Percentiles rank a stretch among this genome's conserved stretches.
Conservation (phyloP, 2,888 invertebrate genomes). For the Mylabris sibirica region DNA sequence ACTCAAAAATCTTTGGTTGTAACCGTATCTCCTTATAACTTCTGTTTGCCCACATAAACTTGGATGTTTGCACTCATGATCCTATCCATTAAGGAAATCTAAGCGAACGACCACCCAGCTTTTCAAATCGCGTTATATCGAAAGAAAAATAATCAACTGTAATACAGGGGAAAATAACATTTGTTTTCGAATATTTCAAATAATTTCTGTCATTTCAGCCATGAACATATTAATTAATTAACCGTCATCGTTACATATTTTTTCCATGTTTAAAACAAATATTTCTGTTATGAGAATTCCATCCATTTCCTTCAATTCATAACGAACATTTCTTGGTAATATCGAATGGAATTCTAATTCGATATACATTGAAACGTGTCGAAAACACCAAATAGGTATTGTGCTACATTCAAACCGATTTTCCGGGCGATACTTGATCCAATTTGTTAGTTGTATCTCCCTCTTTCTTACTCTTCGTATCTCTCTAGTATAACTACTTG, state of each 20-base stretch:
- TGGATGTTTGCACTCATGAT: neutral
- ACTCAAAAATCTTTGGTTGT: conserved; percentile 3
- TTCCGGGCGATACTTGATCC: conserved; percentile 9
- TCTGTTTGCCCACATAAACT: neutral
- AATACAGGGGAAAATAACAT: neutral
- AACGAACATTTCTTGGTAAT: neutral
- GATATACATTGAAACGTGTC: neutral
- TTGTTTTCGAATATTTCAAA: neutral
- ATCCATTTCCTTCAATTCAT: neutral
- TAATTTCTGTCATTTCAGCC: neutral
- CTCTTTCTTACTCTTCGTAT: neutral
- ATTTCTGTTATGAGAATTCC: neutral
- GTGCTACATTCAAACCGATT: conserved; percentile 3
- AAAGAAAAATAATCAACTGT: too few relatives aligned
- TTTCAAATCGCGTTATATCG: too few relatives aligned
- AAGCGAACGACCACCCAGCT: too few relatives aligned
- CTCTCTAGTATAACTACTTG: neutral
- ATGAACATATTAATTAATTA: too few relatives aligned
- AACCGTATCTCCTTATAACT: neutral
- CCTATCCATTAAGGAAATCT: neutral
- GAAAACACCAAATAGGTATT: conserved; percentile 2
- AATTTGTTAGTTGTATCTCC: conserved; percentile 1
- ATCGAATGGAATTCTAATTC: conserved; percentile 6
- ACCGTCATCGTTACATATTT: neutral
- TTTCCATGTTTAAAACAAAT: neutral